A percentile compares a stretch with the other conserved stretches of the same genome.
Conservation (phyloP, 2,113 vertebrate species). For the Bathybates hornii region DNA sequence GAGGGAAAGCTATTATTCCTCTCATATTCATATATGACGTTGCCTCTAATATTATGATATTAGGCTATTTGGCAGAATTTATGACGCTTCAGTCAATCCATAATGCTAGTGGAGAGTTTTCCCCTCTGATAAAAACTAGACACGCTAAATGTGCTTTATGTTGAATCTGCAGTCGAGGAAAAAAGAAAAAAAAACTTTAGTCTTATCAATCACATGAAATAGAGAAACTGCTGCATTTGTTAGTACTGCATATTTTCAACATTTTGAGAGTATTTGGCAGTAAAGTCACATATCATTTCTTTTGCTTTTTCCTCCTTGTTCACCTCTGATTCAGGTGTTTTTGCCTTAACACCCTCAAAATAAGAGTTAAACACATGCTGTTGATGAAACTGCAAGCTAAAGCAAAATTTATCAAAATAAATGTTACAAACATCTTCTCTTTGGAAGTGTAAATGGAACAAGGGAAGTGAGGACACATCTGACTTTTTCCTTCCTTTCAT, state of each 20-base stretch:
- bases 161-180: not conserved
- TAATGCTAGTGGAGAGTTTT: conserved; percentile 4
- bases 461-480: not conserved
- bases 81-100: conserved; percentile 36
- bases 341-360: not conserved
- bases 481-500: not conserved
- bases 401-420: not conserved
- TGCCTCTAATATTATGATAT: conserved; percentile 51
- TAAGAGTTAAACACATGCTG: not conserved
- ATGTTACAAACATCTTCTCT: not conserved
- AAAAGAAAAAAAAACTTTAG: not conserved
- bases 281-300: not conserved
- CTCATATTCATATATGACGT: conserved; percentile 65
- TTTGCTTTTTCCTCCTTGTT: not conserved
- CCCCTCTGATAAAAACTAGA: conserved; percentile 1
- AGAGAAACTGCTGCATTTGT: not conserved
- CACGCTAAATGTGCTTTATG: not conserved
- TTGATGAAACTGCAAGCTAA: not conserved
- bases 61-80: conserved; percentile 56
- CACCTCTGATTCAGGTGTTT: not conserved
- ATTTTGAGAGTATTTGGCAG: not conserved
- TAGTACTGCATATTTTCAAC: not conserved
- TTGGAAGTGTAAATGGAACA: not conserved
- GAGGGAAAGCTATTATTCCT: conserved; percentile 70
- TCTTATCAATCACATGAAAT: not conserved